Base-by-base conservation (phyloP, 1,140 invertebrate species). In the Harlomillsia oculata region DNA sequence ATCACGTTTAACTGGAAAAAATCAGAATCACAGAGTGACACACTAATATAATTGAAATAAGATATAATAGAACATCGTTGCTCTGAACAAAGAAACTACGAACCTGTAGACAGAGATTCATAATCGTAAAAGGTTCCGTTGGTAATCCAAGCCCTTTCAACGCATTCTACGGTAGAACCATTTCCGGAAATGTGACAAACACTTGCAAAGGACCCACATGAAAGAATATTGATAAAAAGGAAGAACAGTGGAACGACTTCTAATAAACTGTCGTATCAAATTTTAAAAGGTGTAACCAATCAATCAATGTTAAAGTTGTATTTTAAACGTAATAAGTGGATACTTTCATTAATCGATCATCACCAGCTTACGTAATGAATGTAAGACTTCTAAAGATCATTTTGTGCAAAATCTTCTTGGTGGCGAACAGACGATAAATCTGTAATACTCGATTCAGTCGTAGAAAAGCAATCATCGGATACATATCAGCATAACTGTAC, bases 201-300 rank as follows among this genome's bases (percentile, higher is more conserved):
- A 2, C 36, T 1, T 16, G 3, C 32, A 20, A 58, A 32, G 13
- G 40, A 28, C 9, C 56, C 2, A 34, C 63, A 65, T 13, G 53
- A 18, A 1, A 46, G 0, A 6, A 52, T 13, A 20, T 56, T 57
- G 1, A 62, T 44, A 23, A 62, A 62, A 5, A 65, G 13, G 18
- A 56, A 54, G 53, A 57, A 46, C 25, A 61, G 23, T 5, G 63
- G 63, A 11, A 65, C 40, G 18, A 65, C 50, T 61, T 65, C 56
- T 4, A 62, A 4, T 11, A 65, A 39, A 18, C 55, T 57, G n/a
- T 34, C 11, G n/a, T n/a, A n/a, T n/a, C n/a, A n/a, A n/a, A n/a
- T n/a, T n/a, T n/a, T n/a, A n/a, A n/a, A n/a, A n/a, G n/a, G n/a
- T n/a, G n/a, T n/a, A n/a, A n/a, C n/a, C n/a, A n/a, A n/a, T n/a